Conservation (phyloP, 2,888 invertebrate species). For the Drosophila nigritarsus region DNA sequence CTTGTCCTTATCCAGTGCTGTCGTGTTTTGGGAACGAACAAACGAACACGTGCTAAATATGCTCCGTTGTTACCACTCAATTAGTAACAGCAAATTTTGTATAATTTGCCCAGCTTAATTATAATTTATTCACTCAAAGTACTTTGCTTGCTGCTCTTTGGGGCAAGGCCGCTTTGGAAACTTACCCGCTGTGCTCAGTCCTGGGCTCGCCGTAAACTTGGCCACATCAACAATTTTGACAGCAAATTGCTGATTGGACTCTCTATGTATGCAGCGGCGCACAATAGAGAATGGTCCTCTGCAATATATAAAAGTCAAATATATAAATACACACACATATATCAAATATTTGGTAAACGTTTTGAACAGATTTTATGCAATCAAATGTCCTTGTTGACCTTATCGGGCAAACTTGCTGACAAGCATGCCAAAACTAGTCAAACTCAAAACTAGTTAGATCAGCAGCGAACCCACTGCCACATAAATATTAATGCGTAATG, state of each 20-base stretch:
- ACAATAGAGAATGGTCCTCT: conserved; percentile 99
- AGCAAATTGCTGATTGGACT: conserved; percentile 97
- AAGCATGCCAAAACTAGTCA: conserved; percentile 16
- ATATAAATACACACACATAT: conserved; percentile 1
- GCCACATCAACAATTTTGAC: conserved; percentile 99
- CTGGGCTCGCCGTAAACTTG: conserved; percentile 98
- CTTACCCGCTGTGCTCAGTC: conserved; percentile 97
- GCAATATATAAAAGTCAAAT: conserved; percentile 50
- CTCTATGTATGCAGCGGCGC: conserved; percentile 96
- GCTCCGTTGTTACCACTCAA: conserved; percentile 55
- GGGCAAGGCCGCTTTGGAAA: conserved; percentile 49
- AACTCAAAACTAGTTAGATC: conserved; percentile 14
- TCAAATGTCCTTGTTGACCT: conserved; percentile 33
- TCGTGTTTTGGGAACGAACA: neutral
- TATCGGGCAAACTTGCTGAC: conserved; percentile 8
- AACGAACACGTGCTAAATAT: conserved; percentile 44
- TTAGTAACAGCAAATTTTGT: conserved; percentile 73
- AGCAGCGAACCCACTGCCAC: conserved; percentile 27
- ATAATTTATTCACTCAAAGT: conserved; percentile 75
- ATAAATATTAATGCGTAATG: conserved; percentile 60
- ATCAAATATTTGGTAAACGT: conserved; percentile 25
- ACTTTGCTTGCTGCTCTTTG: conserved; percentile 21
- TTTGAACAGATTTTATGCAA: conserved; percentile 18
- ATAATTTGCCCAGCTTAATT: conserved; percentile 78
- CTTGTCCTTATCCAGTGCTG: conserved; percentile 12